These are phyloP conservation scores for Parazoanthus atlanticus DNA, from an alignment of 92 coral and sea anemone genomes.

Conservation along the genomic window DNA sequence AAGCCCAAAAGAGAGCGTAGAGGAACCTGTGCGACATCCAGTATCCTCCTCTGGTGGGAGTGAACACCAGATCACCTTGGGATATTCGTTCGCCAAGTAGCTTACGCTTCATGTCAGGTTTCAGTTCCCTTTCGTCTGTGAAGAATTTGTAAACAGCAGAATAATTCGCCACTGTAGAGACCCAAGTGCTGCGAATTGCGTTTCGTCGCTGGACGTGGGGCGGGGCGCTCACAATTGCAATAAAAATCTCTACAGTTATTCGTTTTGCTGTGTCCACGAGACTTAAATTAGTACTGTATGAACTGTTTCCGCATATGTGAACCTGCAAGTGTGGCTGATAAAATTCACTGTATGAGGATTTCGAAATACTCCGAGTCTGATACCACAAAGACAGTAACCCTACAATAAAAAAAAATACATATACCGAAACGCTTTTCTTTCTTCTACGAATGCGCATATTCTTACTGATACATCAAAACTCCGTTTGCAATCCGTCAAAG, in stretches of 20 bases:
- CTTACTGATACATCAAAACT: neutral
- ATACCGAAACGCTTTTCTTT: neutral
- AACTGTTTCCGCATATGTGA: slow-evolving; percentile 26
- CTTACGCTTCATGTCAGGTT: slow-evolving; percentile 6
- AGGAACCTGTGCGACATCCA: slow-evolving; percentile 61
- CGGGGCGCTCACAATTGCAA: slow-evolving; percentile 50
- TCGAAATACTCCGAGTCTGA: neutral
- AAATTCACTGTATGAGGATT: neutral
- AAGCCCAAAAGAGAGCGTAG: slow-evolving; percentile 57
- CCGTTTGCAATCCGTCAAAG: neutral
- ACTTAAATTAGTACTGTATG: slow-evolving; percentile 18
- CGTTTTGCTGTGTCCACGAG: neutral
- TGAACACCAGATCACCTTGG: slow-evolving; percentile 50
- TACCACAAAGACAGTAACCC: slow-evolving; percentile 23
- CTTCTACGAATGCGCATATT: neutral
- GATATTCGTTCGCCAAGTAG: slow-evolving; percentile 34
- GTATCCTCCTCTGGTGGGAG: slow-evolving; percentile 52
- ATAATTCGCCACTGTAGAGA: slow-evolving; percentile 48
- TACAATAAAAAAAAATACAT: neutral
- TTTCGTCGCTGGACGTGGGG: slow-evolving; percentile 28
- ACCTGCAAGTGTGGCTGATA: slow-evolving; percentile 33
- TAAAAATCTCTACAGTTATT: slow-evolving; percentile 51
- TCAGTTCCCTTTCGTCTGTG: slow-evolving; percentile 46
- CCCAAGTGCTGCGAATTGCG: slow-evolving; percentile 49
- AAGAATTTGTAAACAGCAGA: slow-evolving; percentile 57